Conservation (phyloP, 2,797 vertebrate genomes). For the Buphagus erythrorhynchus region DNA sequence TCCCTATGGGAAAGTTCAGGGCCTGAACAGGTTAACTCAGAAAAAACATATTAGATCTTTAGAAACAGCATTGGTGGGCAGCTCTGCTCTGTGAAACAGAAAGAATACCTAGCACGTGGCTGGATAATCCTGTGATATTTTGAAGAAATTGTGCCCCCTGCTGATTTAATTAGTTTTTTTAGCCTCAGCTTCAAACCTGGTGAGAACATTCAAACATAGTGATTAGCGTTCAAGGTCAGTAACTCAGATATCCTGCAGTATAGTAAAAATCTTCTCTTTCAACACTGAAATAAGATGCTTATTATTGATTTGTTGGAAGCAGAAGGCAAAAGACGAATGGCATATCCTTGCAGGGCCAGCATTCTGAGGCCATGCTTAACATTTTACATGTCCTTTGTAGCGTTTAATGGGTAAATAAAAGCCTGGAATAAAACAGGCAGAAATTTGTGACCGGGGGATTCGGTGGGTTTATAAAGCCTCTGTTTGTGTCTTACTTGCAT, state of each 20-base stretch:
- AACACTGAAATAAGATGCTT: constrained; percentile 41
- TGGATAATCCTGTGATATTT: not conserved
- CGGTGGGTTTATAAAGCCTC: not conserved
- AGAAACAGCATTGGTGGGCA: not conserved
- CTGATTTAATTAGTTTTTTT: constrained; percentile 69
- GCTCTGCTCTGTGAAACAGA: not conserved
- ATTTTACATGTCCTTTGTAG: not conserved
- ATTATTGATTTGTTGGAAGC: constrained; percentile 22
- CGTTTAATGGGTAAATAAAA: constrained; percentile 23
- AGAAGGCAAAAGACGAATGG: constrained; percentile 1
- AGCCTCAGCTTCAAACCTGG: not conserved
- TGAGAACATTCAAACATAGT: not conserved
- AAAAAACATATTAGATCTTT: not conserved
- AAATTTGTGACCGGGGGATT: not conserved
- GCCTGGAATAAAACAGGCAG: not conserved
- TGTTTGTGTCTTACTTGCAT: not conserved
- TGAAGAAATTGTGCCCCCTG: constrained; percentile 75
- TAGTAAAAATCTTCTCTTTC: constrained; percentile 29
- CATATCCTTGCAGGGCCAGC: not conserved
- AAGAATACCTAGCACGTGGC: not conserved
- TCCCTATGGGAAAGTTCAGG: not conserved
- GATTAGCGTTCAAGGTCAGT: constrained; percentile 51
- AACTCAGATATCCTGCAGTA: constrained; percentile 8
- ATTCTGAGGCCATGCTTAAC: not conserved
- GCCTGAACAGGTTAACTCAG: not conserved